These are phyloP conservation scores for Microtus ochrogaster DNA, from an alignment of 2,113 vertebrate genomes.

Conservation along the genomic window DNA sequence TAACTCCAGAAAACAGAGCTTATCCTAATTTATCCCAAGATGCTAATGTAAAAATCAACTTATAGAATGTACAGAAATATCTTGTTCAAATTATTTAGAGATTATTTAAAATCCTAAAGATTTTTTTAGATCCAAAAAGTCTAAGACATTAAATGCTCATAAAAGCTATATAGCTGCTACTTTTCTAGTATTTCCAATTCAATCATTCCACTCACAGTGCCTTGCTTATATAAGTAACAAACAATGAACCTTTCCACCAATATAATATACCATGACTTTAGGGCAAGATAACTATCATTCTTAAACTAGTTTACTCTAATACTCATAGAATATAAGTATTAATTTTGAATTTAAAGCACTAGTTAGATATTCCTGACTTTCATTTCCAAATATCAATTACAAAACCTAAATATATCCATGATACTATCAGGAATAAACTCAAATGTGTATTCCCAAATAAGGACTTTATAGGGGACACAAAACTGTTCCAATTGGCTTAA, in stretches of 20 bases:
- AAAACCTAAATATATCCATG: not conserved
- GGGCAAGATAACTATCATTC: not conserved
- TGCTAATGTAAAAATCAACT: not conserved
- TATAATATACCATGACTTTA: not conserved
- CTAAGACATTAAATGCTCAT: not conserved
- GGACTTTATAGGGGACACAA: not conserved
- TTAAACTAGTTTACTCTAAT: constrained; percentile 16
- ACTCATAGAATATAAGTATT: not conserved
- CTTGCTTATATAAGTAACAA: not conserved
- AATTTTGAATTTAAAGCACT: constrained; percentile 13
- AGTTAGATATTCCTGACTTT: not conserved
- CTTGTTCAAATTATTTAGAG: constrained; percentile 3
- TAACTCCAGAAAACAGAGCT: not conserved
- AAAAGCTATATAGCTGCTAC: constrained; percentile 24
- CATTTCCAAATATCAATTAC: not conserved
- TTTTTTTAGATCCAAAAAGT: constrained; percentile 15
- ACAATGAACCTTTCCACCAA: not conserved
- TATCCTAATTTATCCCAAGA: not conserved
- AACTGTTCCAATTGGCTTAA: not conserved
- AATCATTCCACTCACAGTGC: not conserved
- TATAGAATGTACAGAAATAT: not conserved
- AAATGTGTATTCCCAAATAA: not conserved
- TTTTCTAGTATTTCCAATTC: not conserved
- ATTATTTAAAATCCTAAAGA: not conserved
- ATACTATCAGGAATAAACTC: not conserved